Conservation (phyloP, 2,797 vertebrate species). For the Octomys mimax region DNA sequence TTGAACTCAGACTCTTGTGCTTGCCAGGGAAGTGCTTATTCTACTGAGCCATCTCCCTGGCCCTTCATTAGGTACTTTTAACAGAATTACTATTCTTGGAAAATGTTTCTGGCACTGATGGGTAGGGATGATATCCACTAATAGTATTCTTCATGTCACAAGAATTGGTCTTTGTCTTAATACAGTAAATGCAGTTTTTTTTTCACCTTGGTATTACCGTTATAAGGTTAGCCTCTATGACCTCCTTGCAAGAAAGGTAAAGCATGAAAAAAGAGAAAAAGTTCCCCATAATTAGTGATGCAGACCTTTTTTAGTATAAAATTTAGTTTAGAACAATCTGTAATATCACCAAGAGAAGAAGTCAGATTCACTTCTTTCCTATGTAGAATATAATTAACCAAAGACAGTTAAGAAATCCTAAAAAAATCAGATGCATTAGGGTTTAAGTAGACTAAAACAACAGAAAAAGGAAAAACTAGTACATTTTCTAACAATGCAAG, state of each 20-base stretch:
- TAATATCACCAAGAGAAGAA: slow-evolving; percentile 39
- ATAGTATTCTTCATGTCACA: slow-evolving; percentile 91
- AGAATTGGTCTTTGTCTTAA: slow-evolving; percentile 91
- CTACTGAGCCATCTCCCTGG: too few relatives aligned
- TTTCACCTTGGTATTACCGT: slow-evolving; percentile 91
- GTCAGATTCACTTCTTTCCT: slow-evolving; percentile 45
- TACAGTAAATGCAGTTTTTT: slow-evolving; percentile 93
- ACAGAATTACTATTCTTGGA: slow-evolving; percentile 87
- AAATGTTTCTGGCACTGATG: slow-evolving; percentile 91
- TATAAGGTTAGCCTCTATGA: slow-evolving; percentile 94
- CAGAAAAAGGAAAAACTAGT: not conserved
- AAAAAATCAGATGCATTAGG: slow-evolving; percentile 55
- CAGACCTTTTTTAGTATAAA: not conserved
- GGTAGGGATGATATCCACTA: slow-evolving; percentile 94
- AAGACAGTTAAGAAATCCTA: slow-evolving; percentile 16
- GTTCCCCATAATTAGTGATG: not conserved
- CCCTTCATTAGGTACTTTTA: slow-evolving; percentile 83
- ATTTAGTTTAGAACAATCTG: slow-evolving; percentile 32
- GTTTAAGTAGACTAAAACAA: slow-evolving; percentile 32
- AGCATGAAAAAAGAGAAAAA: not conserved
- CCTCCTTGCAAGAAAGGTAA: slow-evolving; percentile 87
- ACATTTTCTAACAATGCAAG: slow-evolving; percentile 50
- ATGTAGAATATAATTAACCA: slow-evolving; percentile 47
- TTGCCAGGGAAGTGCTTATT: too few relatives aligned
- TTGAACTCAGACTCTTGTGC: too few relatives aligned